Conservation (phyloP, 2,797 vertebrate species). For the Manis crassicaudata region DNA sequence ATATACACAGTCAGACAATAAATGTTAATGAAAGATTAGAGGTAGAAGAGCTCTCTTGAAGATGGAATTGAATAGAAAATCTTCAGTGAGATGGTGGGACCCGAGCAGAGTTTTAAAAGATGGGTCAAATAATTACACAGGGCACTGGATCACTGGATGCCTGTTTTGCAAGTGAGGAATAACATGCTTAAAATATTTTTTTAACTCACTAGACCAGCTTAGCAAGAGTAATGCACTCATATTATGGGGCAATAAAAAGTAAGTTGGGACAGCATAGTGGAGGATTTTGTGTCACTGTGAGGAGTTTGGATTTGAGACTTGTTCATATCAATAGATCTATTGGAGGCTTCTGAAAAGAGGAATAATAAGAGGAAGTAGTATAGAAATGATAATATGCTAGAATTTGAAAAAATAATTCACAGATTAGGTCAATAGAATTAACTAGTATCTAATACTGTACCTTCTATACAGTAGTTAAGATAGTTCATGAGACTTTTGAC, state of each 20-base stretch:
- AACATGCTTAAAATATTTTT: neutral
- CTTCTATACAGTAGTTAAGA: neutral
- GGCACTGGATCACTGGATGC: neutral
- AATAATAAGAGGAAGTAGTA: neutral
- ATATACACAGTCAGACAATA: neutral
- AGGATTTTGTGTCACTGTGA: neutral
- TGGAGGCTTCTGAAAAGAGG: neutral
- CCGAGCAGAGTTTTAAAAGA: neutral
- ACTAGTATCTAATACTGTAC: neutral
- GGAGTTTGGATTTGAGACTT: neutral
- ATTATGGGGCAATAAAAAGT: neutral
- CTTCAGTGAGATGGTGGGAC: neutral
- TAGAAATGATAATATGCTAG: neutral
- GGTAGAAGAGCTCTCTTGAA: neutral
- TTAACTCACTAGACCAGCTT: neutral
- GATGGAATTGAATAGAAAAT: neutral
- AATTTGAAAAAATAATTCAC: slow-evolving; percentile 5
- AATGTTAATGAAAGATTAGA: slow-evolving; percentile 8
- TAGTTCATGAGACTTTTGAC: slow-evolving; percentile 31
- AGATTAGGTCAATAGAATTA: slow-evolving; percentile 1
- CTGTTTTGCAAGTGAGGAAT: slow-evolving; percentile 15
- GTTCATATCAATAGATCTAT: neutral
- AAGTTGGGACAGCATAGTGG: neutral
- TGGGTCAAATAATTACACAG: neutral
- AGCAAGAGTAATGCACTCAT: neutral